A percentile compares a stretch with the other conserved stretches of the same genome.
Conservation (phyloP, 1,140 invertebrate genomes). For the Papilio polyxenes region DNA sequence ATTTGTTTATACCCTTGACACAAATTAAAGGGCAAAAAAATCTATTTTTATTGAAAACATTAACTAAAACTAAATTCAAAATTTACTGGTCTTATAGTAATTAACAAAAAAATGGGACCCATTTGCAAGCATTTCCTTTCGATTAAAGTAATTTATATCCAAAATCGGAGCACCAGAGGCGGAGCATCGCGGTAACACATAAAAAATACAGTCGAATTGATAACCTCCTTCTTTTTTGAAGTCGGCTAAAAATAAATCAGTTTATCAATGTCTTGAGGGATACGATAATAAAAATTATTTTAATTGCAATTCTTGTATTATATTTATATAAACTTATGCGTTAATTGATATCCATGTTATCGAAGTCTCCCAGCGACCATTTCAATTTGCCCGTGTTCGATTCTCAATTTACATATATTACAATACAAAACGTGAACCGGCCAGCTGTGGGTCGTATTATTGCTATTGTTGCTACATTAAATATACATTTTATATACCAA, state of each 20-base stretch:
- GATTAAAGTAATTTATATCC: too few species aligned
- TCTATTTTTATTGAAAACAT: not conserved
- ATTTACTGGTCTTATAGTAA: too few species aligned
- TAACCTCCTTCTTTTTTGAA: too few species aligned
- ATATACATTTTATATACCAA: constrained; percentile 1
- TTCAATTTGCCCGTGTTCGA: constrained; percentile 36
- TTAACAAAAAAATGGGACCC: too few species aligned
- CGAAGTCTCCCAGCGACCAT: constrained; percentile 32
- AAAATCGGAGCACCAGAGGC: too few species aligned
- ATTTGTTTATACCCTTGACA: constrained; percentile 7
- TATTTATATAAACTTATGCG: not conserved
- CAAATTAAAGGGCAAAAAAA: not conserved
- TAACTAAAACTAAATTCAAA: too few species aligned
- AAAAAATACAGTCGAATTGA: too few species aligned
- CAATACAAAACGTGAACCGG: constrained; percentile 29
- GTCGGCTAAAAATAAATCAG: not conserved
- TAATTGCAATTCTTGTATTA: not conserved
- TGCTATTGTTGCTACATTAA: constrained; percentile 25
- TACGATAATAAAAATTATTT: too few species aligned
- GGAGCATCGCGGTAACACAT: too few species aligned
- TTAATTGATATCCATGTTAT: constrained; percentile 29
- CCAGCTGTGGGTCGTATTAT: constrained; percentile 24
- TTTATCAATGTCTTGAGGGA: too few species aligned
- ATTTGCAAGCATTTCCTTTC: too few species aligned
- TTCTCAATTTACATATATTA: constrained; percentile 35